Evolutionary conservation across 2,797 vertebrate species (phyloP), one percentile per base, ranked within the genome.

Genomic region (Chloroceryle amazona): DNA sequence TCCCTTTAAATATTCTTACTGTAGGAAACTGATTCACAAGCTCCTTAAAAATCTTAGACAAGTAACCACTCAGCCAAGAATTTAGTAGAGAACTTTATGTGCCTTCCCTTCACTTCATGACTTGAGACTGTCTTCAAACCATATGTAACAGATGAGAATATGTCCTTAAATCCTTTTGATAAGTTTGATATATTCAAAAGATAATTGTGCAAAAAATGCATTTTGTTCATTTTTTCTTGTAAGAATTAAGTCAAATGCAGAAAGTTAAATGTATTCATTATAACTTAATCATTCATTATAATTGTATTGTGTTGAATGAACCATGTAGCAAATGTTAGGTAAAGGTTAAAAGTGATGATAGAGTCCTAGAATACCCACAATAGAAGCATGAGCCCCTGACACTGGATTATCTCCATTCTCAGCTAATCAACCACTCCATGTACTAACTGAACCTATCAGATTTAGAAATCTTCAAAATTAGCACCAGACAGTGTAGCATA

Each of bases 321-420:
- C 22, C 25, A 68, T 20, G 13, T 22, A 86, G 33, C 13, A 83
- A 92, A 72, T 66, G 49, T 81, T 75, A 83, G 52, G 68, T 81
- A 91, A 87, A 95, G 23, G 16, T 81, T 89, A 93, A 70, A 9
- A 94, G 29, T 75, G 33, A 92, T 65, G 42, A 81, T 25, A 81
- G 31, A 73, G 89, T 91, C 68, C 70, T 75, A 26, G n/a, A 90
- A 89, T 62, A 84, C 8, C 12, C 63, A 72, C 35, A 72, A 72
- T 13, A 68, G 42, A 86, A 73, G 19, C 37, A 65, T 78, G 54
- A 95, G 60, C 1, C 2, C 26, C 17, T 88, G 21, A 57, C n/a
- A 86, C 5, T 81, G 54, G 39, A 81, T 94, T 86, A 90, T 41
- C 51, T 90, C 51, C 89, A 20, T 70, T 47, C 25, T 76, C 52